Percentiles rank a stretch among this genome's conserved stretches.
phyloP scores from a whole-genome alignment of 1,140 invertebrate species.

The Plectrocnemia conspersa region DNA sequence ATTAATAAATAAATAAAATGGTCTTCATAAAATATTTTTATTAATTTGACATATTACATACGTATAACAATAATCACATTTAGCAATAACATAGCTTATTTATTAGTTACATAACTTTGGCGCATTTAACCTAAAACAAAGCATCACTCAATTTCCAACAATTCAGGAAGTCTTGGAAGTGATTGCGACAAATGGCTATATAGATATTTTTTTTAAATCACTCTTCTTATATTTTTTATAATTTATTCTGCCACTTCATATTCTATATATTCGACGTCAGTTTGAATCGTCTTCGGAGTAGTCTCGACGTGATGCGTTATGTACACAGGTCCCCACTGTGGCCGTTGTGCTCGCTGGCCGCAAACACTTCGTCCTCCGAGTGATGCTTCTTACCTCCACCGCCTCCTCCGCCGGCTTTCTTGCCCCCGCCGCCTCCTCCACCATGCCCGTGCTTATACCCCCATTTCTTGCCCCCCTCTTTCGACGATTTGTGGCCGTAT shows the following conservation, averaged over 20 bases:
- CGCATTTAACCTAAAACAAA: no score
- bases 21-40: no score
- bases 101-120: no score
- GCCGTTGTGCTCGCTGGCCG: slow-evolving; percentile 6
- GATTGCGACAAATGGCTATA: no score
- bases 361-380: background rate
- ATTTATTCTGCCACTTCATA: background rate
- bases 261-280: background rate
- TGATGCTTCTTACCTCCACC: slow-evolving; percentile 3
- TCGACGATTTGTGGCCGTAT: slow-evolving; percentile 48
- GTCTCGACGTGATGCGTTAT: background rate
- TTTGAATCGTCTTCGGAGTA: background rate
- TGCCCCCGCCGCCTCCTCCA: slow-evolving; percentile 30
- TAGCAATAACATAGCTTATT: no score
- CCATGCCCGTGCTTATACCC: slow-evolving; percentile 47
- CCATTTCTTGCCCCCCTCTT: slow-evolving; percentile 56
- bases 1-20: no score
- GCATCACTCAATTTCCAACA: no score
- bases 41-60: no score
- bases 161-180: no score
- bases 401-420: slow-evolving; percentile 15
- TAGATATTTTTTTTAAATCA: no score
- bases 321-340: slow-evolving; percentile 8
- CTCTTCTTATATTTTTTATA: no score
- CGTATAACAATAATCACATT: no score